Base-by-base conservation (phyloP, 2,888 invertebrate genomes). In the Drosophila putrida region DNA sequence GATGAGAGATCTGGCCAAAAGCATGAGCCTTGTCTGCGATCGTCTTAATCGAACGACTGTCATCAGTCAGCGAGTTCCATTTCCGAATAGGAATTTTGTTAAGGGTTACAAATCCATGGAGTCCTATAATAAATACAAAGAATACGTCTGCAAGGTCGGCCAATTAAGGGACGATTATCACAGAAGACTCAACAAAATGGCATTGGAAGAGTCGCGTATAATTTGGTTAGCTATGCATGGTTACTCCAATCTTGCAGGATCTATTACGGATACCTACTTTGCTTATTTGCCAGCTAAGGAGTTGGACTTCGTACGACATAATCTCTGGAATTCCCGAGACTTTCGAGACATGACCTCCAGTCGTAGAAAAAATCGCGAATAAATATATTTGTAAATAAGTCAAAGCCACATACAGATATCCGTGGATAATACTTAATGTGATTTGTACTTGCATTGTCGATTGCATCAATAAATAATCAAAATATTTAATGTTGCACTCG, bases 201-300 rank as follows among this genome's bases (percentile, higher is more conserved):
- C 69, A 0, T 27, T 83, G 13, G 71, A 75, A 13, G 49, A 80
- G 2, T 49, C 83, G 3, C 78, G 83, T 0, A 55, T 70, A 13
- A 49, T 71, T 9, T 83, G 88, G 88, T 6, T 86, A n/a, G 83
- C 80, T 0, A 6, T 88, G 41, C 71, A 64, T 4, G 72, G 60
- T 9, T 78, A 58, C 31, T 61, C 75, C 5, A 20, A 62, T 11
- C 8, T 78, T 5, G 49, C 43, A 1, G 68, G 60, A 9, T 35
- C 39, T 0, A 39, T 71, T 6, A 50, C 50, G 11, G 58, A 62
- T 4, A 80, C 80, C 4, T 82, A 58, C 20, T 83, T 68, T 5
- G 69, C 86, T 1, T 83, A 88, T n/a, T 66, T 83, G 68, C 83
- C 83, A 2, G 49, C 72, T 11, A 63, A 51, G 6, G 57, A 61